Evolutionary conservation across 1,140 invertebrate genomes (phyloP).

Genomic region (Drosophila kohkoa): DNA sequence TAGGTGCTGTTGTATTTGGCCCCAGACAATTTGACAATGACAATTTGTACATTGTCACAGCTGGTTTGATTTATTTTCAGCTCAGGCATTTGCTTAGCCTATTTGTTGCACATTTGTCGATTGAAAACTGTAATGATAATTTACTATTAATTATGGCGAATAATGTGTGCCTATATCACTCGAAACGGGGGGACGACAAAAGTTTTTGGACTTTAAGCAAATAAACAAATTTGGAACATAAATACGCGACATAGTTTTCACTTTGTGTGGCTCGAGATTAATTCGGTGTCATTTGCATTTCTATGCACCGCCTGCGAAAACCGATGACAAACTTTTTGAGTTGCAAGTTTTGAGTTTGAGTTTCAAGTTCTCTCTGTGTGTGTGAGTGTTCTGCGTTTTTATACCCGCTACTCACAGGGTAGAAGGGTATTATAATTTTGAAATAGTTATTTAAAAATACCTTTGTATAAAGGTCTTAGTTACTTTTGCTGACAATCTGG

Average conservation of each 20-base stretch:
- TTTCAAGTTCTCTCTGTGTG: too few relatives aligned
- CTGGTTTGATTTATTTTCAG: constrained; percentile 33
- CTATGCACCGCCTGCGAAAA: constrained; percentile 45
- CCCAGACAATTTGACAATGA: constrained; percentile 27
- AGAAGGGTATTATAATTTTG: too few relatives aligned
- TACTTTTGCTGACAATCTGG: too few relatives aligned
- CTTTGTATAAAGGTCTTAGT: too few relatives aligned
- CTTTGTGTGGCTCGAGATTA: constrained; percentile 55
- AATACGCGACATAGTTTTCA: constrained; percentile 45
- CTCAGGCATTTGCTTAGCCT: background rate
- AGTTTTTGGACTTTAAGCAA: constrained; percentile 95
- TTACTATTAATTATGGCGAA: constrained; percentile 38
- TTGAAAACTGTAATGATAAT: constrained; percentile 21
- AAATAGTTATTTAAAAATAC: too few relatives aligned
- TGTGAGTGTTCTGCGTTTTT: too few relatives aligned
- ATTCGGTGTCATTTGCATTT: constrained; percentile 48
- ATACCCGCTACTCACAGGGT: too few relatives aligned
- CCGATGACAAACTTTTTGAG: constrained; percentile 57
- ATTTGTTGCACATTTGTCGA: background rate
- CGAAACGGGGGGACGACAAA: constrained; percentile 85
- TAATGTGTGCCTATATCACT: constrained; percentile 15
- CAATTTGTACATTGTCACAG: constrained; percentile 26
- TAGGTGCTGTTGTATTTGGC: constrained; percentile 30
- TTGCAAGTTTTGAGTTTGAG: constrained; percentile 9
- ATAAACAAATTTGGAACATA: constrained; percentile 87